A percentile compares a stretch with the other conserved stretches of the same genome.
Evolutionary conservation across 2,113 vertebrate genomes (phyloP).

Genomic region (Electrona antarctica): DNA sequence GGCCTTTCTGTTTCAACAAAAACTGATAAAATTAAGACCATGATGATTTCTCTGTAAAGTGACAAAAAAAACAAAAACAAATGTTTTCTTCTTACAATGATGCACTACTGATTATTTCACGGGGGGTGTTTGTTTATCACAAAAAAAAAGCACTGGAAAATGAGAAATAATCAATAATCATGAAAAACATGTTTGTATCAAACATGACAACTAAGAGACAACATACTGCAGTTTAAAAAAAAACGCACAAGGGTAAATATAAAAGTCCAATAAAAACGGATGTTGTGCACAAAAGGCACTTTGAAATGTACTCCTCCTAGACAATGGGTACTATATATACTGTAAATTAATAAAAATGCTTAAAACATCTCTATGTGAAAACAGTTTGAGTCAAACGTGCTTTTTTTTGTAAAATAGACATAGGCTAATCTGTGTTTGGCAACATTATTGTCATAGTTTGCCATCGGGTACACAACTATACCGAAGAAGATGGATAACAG

Average conservation of each 20-base stretch:
- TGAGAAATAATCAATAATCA: constrained; percentile 35
- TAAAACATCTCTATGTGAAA: constrained; percentile 14
- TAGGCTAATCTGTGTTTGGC: not conserved
- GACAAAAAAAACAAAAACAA: constrained; percentile 7
- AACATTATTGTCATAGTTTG: constrained; percentile 29
- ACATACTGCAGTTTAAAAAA: constrained; percentile 64
- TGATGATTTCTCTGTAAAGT: constrained; percentile 25
- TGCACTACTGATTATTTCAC: not conserved
- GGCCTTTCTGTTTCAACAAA: constrained; percentile 28
- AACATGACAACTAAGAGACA: constrained; percentile 57
- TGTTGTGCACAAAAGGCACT: constrained; percentile 78
- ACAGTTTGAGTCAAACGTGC: constrained; percentile 54
- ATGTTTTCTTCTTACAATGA: constrained; percentile 26
- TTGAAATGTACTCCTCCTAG: constrained; percentile 46
- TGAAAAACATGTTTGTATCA: constrained; percentile 50
- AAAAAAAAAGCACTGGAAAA: constrained; percentile 33
- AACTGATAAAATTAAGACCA: constrained; percentile 29
- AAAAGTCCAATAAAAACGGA: constrained; percentile 68
- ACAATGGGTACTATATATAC: constrained; percentile 57
- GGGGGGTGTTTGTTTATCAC: constrained; percentile 13
- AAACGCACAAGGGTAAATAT: constrained; percentile 49
- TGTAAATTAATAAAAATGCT: constrained; percentile 59
- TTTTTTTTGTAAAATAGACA: constrained; percentile 51
- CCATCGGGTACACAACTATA: constrained; percentile 4
- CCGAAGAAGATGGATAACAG: constrained; percentile 27